phyloP scores from a whole-genome alignment of 2,113 vertebrate genomes.

The Galemys pyrenaicus region DNA sequence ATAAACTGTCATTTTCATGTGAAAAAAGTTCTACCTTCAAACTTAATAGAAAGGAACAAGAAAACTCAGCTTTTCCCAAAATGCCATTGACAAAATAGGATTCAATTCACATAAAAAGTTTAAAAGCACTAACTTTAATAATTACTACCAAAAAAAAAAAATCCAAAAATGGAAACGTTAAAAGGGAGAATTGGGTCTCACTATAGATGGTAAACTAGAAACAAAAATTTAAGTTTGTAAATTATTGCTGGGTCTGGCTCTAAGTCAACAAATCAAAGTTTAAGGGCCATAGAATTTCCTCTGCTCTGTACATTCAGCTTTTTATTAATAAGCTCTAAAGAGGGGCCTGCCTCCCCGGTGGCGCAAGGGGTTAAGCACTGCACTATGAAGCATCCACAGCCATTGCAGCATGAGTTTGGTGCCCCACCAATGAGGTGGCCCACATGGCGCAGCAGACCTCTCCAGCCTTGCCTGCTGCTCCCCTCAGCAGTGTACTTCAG shows the following conservation, averaged over 20 bases:
- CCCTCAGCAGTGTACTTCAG: no score
- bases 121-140: constrained; percentile 21
- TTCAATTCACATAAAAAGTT: neutral
- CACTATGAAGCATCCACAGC: no score
- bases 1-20: neutral
- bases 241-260: neutral
- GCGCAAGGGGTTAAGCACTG: no score
- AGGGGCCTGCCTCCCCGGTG: no score
- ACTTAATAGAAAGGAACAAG: neutral
- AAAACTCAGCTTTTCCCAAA: neutral
- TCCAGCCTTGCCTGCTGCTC: no score
- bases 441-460: no score
- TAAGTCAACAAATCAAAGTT: neutral
- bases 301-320: neutral
- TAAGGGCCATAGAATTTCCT: constrained; percentile 16
- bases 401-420: no score
- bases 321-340: neutral
- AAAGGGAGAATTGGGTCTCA: neutral
- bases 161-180: neutral
- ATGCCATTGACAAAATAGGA: constrained; percentile 39
- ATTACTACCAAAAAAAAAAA: neutral
- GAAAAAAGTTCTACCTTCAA: constrained; percentile 31
- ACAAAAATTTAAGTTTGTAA: constrained; percentile 37
- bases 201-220: neutral
- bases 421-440: no score